phyloP scores from a whole-genome alignment of 64 coral and sea anemone genomes.

The Trachythela sp. region DNA sequence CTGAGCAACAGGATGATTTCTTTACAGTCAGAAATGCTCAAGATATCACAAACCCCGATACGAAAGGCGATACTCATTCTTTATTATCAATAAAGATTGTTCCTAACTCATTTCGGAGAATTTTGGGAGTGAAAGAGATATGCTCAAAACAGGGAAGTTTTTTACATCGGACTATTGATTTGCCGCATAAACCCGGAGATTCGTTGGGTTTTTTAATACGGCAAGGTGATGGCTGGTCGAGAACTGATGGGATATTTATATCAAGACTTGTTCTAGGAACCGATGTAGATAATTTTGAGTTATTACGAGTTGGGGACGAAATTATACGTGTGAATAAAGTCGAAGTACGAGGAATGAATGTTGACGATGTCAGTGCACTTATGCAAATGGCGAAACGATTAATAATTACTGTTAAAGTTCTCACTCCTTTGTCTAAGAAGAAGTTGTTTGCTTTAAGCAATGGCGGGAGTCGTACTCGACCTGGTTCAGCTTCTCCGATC shows the following conservation, averaged over 20 bases:
- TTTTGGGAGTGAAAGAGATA: slow-evolving; percentile 80
- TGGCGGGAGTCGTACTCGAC: slow-evolving; percentile 36
- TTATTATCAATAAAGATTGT: slow-evolving; percentile 84
- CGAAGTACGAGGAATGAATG: slow-evolving; percentile 81
- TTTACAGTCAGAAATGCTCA: slow-evolving; percentile 90
- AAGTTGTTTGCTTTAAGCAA: slow-evolving; percentile 19
- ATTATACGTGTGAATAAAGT: slow-evolving; percentile 97
- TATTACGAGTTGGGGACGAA: slow-evolving; percentile 93
- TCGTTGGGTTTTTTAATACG: slow-evolving; percentile 99
- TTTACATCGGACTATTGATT: slow-evolving; percentile 85
- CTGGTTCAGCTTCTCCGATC: slow-evolving; percentile 27
- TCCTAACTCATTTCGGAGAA: slow-evolving; percentile 74
- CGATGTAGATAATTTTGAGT: slow-evolving; percentile 92
- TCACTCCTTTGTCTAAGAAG: slow-evolving; percentile 71
- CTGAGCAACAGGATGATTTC: slow-evolving; percentile 95
- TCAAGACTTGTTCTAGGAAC: slow-evolving; percentile 93
- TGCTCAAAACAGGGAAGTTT: slow-evolving; percentile 97
- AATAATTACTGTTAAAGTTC: slow-evolving; percentile 88
- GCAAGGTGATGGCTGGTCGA: slow-evolving; percentile 92
- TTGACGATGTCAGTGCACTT: slow-evolving; percentile 93
- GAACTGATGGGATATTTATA: slow-evolving; percentile 89
- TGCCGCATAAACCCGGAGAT: slow-evolving; percentile 84
- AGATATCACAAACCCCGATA: slow-evolving; percentile 94
- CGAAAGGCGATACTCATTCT: slow-evolving; percentile 78
- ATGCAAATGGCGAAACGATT: slow-evolving; percentile 96